phyloP scores from a whole-genome alignment of 2,888 invertebrate genomes.

The Dichetophora obliterata region DNA sequence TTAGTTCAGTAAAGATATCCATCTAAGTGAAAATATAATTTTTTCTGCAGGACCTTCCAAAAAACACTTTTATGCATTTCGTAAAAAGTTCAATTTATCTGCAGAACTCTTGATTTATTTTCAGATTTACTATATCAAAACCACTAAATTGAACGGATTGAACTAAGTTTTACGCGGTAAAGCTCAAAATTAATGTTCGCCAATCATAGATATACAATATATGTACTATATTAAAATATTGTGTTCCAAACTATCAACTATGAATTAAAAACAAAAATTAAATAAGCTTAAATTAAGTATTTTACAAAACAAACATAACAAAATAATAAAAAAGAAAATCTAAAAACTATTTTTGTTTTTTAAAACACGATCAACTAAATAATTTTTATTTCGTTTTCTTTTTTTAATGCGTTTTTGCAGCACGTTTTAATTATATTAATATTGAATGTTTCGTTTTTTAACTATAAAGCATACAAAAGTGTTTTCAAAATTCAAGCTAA shows the following conservation, averaged over 20 bases:
- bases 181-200: neutral
- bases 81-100: neutral
- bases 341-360: slow-evolving; percentile 8
- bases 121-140: too few relatives aligned
- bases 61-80: slow-evolving; percentile 3
- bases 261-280: slow-evolving; percentile 41
- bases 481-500: slow-evolving; percentile 35
- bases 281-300: slow-evolving; percentile 44
- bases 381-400: slow-evolving; percentile 10
- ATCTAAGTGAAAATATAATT: too few relatives aligned
- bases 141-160: too few relatives aligned
- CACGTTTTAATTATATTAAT: neutral
- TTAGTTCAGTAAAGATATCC: too few relatives aligned
- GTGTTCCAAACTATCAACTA: slow-evolving; percentile 26
- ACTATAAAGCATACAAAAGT: slow-evolving; percentile 10
- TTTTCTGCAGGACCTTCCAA: too few relatives aligned
- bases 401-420: neutral
- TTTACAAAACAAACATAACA: slow-evolving; percentile 38
- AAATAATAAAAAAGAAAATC: slow-evolving; percentile 28
- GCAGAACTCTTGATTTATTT: too few relatives aligned
- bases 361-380: slow-evolving; percentile 31
- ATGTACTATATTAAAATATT: slow-evolving; percentile 45
- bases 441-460: slow-evolving; percentile 8
- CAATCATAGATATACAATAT: slow-evolving; percentile 41
- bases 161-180: neutral